phyloP scores from a whole-genome alignment of 2,113 vertebrate species.

The Osmerus eperlanus region DNA sequence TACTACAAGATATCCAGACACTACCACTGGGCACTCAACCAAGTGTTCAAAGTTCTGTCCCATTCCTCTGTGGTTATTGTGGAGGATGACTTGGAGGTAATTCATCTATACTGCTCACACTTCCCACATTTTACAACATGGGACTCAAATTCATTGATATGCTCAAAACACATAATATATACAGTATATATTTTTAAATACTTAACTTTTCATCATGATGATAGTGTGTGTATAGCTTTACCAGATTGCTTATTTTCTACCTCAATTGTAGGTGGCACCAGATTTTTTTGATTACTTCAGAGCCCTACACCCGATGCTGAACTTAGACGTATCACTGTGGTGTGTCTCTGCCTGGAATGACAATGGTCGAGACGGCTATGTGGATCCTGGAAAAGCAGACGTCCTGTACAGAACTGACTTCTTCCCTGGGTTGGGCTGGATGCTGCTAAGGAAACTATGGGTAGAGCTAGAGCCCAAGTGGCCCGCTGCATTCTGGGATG shows the following conservation, averaged over 20 bases:
- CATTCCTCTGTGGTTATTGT: conserved; percentile 86
- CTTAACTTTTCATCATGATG: background rate
- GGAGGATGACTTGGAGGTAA: conserved; percentile 90
- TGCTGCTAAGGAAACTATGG: conserved; percentile 82
- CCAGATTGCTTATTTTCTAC: background rate
- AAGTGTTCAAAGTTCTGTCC: conserved; percentile 76
- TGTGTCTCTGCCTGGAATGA: conserved; percentile 95
- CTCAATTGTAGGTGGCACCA: conserved; percentile 75
- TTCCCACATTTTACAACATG: background rate
- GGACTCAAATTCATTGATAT: background rate
- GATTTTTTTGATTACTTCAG: conserved; percentile 97
- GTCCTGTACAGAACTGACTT: conserved; percentile 91
- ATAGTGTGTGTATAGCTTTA: background rate
- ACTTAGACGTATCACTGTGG: conserved; percentile 78
- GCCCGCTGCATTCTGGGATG: conserved; percentile 92
- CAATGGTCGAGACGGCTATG: conserved; percentile 84
- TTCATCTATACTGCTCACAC: background rate
- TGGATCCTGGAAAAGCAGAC: conserved; percentile 67
- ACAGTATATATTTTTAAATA: background rate
- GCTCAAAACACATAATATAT: background rate
- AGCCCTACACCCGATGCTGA: conserved; percentile 74
- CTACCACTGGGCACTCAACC: conserved; percentile 89
- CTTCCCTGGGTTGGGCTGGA: conserved; percentile 90
- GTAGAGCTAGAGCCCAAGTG: conserved; percentile 90
- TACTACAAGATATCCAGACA: conserved; percentile 92